Evolutionary conservation across 2,113 vertebrate genomes (phyloP).

Genomic region (Protobothrops mucrosquamatus): DNA sequence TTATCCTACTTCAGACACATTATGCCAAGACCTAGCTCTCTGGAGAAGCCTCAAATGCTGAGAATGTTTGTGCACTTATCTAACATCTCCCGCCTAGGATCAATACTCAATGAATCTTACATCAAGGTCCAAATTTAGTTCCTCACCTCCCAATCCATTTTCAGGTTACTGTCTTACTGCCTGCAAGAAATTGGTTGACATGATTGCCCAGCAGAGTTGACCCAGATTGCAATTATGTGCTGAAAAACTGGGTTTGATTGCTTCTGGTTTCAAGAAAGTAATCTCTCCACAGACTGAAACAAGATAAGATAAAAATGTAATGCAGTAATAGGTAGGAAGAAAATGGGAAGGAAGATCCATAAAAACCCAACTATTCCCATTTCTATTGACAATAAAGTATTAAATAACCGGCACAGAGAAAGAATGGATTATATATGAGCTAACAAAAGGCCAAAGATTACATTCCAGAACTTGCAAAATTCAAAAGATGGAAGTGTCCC

Average conservation of each 20-base stretch:
- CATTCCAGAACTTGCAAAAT: neutral
- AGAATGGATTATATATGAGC: neutral
- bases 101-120: neutral
- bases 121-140: neutral
- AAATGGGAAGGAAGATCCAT: neutral
- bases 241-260: neutral
- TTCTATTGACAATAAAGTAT: neutral
- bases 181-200: neutral
- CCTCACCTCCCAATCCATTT: neutral
- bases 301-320: neutral
- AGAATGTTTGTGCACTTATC: neutral
- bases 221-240: neutral
- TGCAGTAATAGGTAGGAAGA: neutral
- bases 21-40: neutral
- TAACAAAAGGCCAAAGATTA: neutral
- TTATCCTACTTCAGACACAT: neutral
- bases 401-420: neutral
- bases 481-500: neutral
- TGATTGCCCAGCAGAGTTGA: neutral
- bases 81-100: neutral
- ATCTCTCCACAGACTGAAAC: neutral
- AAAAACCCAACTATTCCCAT: neutral
- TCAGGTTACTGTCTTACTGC: neutral
- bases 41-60: neutral
- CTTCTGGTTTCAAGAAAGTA: neutral